Conservation (phyloP, 2,113 vertebrate species). For the Chascanopsetta lugubris region DNA sequence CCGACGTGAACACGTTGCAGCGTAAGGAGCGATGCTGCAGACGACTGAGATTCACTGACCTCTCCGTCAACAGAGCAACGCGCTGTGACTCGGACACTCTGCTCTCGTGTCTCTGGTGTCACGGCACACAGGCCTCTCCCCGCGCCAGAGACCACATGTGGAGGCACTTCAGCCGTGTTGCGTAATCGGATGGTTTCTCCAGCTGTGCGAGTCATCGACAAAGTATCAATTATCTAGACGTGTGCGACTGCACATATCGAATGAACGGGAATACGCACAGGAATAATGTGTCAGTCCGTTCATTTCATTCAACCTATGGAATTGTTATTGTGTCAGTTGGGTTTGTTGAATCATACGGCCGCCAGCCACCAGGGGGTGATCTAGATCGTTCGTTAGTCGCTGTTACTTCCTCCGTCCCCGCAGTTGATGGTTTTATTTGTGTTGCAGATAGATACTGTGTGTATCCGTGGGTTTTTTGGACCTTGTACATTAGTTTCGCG, state of each 20-base stretch:
- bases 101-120: too few species aligned
- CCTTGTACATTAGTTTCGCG: background rate
- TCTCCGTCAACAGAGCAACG: too few species aligned
- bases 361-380: background rate
- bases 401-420: background rate
- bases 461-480: background rate
- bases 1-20: too few species aligned
- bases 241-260: too few species aligned
- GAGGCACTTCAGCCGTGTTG: constrained; percentile 20
- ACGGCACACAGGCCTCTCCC: constrained; percentile 23
- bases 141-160: constrained; percentile 25
- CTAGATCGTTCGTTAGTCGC: background rate
- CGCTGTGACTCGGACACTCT: too few species aligned
- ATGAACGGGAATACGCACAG: background rate
- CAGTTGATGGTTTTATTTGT: background rate
- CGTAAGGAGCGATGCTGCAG: too few species aligned
- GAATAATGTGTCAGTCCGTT: too few species aligned
- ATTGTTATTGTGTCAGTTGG: background rate
- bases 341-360: background rate
- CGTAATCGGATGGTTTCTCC: constrained; percentile 48
- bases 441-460: background rate
- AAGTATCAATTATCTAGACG: too few species aligned
- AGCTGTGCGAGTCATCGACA: background rate
- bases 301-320: too few species aligned
- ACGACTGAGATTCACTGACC: too few species aligned